Conservation (phyloP, 2,113 vertebrate genomes). For the Axis porcinus region DNA sequence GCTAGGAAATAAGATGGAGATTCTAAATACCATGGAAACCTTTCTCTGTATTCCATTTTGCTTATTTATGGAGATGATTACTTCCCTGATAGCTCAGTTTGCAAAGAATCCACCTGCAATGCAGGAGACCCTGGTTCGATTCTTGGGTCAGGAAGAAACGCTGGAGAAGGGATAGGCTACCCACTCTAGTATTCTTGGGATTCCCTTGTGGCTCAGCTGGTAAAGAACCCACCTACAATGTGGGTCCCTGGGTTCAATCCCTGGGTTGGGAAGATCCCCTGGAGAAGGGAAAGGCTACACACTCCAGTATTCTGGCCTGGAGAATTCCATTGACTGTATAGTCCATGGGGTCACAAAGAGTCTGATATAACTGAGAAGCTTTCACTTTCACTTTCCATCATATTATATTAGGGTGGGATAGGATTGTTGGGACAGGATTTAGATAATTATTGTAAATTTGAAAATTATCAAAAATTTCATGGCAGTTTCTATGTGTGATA, state of each 20-base stretch:
- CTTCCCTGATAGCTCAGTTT: not conserved
- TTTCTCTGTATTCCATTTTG: not conserved
- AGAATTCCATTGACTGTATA: not conserved
- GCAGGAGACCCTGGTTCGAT: not conserved
- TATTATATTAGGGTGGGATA: not conserved
- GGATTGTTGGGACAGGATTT: not conserved
- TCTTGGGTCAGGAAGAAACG: fast-evolving
- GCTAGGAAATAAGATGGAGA: not conserved
- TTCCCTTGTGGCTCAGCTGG: not conserved
- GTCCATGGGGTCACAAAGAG: not conserved
- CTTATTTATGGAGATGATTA: not conserved
- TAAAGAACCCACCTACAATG: not conserved
- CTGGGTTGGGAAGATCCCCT: not conserved
- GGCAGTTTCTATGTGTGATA: not conserved
- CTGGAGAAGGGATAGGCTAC: not conserved
- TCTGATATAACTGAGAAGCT: not conserved
- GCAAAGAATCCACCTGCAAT: not conserved
- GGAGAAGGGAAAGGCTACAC: not conserved
- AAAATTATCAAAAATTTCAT: not conserved
- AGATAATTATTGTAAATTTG: not conserved
- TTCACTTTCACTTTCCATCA: not conserved
- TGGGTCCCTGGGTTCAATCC: not conserved
- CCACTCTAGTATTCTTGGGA: not conserved
- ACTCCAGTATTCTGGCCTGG: not conserved
- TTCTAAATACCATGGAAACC: not conserved